Conservation (phyloP, 2,113 vertebrate species). For the Atherinomorus stipes region DNA sequence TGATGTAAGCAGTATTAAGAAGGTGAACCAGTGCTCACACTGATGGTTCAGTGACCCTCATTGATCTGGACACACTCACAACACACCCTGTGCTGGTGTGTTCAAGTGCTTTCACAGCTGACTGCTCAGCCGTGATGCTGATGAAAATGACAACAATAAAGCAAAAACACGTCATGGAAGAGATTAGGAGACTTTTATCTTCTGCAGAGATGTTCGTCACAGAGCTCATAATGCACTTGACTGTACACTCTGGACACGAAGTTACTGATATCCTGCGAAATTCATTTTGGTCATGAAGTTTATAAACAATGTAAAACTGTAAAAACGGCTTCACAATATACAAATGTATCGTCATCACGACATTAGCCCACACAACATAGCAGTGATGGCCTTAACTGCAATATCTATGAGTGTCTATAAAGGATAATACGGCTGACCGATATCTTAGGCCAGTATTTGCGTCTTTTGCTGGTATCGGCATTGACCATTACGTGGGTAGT, state of each 20-base stretch:
- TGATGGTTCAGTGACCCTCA: background rate
- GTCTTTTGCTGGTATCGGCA: too few relatives aligned
- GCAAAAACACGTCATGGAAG: too few relatives aligned
- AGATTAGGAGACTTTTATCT: background rate
- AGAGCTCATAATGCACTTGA: background rate
- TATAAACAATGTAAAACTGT: too few relatives aligned
- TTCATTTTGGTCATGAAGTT: background rate
- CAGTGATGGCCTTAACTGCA: too few relatives aligned
- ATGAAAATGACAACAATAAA: background rate
- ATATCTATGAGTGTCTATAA: too few relatives aligned
- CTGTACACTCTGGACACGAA: background rate
- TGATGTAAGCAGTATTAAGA: constrained; percentile 3
- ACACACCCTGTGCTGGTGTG: background rate
- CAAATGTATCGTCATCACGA: too few relatives aligned
- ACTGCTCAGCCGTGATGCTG: background rate
- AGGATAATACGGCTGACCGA: too few relatives aligned
- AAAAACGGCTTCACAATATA: too few relatives aligned
- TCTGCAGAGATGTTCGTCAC: background rate
- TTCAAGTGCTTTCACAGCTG: background rate
- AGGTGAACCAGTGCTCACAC: constrained; percentile 4
- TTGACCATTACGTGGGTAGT: too few relatives aligned
- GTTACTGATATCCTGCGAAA: background rate
- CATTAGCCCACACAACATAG: too few relatives aligned
- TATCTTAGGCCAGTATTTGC: too few relatives aligned
- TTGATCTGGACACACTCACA: background rate